Conservation (phyloP, 2,888 invertebrate genomes). For the Chouioia cunea region DNA sequence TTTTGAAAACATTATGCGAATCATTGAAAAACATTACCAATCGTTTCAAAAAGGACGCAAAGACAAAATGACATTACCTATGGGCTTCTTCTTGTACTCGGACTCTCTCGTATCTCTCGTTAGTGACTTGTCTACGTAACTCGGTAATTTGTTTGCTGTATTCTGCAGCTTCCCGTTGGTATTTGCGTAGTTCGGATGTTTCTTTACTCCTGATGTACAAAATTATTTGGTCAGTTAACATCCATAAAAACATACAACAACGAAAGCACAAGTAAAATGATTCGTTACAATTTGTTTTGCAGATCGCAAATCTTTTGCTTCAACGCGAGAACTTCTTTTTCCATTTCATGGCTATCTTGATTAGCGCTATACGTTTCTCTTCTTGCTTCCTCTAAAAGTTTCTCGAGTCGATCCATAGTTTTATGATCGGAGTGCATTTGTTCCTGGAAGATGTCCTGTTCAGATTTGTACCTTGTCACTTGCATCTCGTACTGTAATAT, state of each 20-base stretch:
- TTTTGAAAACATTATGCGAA: no score
- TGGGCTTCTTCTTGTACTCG: conserved; percentile 65
- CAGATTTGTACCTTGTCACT: conserved; percentile 68
- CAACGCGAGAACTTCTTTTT: conserved; percentile 73
- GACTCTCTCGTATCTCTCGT: conserved; percentile 70
- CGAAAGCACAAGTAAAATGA: background rate
- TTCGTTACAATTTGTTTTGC: conserved; percentile 71
- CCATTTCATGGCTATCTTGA: conserved; percentile 75
- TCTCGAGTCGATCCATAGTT: conserved; percentile 72
- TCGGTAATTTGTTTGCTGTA: conserved; percentile 71
- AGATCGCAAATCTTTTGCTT: conserved; percentile 72
- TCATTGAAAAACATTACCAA: no score
- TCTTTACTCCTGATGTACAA: conserved; percentile 60
- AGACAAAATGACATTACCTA: no score
- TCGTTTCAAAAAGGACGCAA: no score
- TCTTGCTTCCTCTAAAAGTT: conserved; percentile 72
- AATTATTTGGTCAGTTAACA: conserved; percentile 8
- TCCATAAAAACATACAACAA: background rate
- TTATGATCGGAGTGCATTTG: conserved; percentile 68
- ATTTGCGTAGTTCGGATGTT: conserved; percentile 69
- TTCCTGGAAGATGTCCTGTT: conserved; percentile 67
- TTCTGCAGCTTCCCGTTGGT: conserved; percentile 71
- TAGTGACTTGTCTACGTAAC: conserved; percentile 71
- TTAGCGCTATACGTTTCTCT: conserved; percentile 76
- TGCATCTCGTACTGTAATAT: conserved; percentile 70